phyloP scores from a whole-genome alignment of 2,113 vertebrate genomes.

The Brienomyrus longianalis region DNA sequence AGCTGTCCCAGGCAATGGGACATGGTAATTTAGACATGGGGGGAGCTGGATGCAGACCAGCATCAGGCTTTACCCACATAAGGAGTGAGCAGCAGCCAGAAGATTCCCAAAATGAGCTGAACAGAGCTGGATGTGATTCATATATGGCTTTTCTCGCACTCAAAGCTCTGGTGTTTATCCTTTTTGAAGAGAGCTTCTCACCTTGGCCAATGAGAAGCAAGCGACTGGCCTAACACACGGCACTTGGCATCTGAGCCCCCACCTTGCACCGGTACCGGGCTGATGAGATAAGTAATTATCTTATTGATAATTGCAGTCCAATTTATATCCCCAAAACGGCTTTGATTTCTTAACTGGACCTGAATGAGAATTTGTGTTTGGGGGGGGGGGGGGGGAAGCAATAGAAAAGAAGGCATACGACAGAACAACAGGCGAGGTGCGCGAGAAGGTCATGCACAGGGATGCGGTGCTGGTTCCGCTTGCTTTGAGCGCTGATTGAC shows the following conservation, averaged over 20 bases:
- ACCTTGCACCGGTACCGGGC: not conserved
- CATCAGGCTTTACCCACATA: not conserved
- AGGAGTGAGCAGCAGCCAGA: not conserved
- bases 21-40: not conserved
- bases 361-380: not conserved
- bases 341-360: not conserved
- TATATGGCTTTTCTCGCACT: not conserved
- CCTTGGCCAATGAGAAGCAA: not conserved
- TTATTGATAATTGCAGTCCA: not conserved
- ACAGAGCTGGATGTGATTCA: not conserved
- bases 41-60: not conserved
- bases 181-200: not conserved
- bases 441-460: not conserved
- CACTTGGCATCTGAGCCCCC: not conserved
- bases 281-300: not conserved
- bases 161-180: not conserved
- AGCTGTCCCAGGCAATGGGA: not conserved
- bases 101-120: not conserved
- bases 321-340: not conserved
- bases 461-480: not conserved
- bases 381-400: not conserved
- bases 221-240: not conserved
- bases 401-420: not conserved
- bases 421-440: not conserved
- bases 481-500: slow-evolving; percentile 18